phyloP scores from a whole-genome alignment of 2,888 invertebrate species.

The Drosophila anomalipes region DNA sequence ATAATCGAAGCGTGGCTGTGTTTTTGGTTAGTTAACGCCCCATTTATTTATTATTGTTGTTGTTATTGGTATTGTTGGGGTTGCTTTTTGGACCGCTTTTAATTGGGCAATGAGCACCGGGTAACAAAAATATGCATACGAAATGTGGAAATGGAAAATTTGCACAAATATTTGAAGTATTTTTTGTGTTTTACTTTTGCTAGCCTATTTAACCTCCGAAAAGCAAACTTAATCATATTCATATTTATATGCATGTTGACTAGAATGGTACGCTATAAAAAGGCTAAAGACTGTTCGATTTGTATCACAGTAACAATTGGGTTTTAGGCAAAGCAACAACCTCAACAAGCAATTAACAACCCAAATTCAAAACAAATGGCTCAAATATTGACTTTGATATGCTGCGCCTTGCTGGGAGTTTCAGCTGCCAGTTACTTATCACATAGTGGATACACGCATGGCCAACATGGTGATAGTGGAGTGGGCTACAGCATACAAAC shows the following conservation, averaged over 20 bases:
- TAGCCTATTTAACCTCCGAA: slow-evolving; percentile 72
- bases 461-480: slow-evolving; percentile 29
- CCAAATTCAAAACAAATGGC: slow-evolving; percentile 39
- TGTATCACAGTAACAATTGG: slow-evolving; percentile 59
- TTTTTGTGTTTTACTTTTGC: slow-evolving; percentile 56
- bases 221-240: slow-evolving; percentile 51
- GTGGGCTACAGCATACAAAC: slow-evolving; percentile 73
- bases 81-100: slow-evolving; percentile 50
- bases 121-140: slow-evolving; percentile 42
- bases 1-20: slow-evolving; percentile 48
- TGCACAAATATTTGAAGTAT: slow-evolving; percentile 68
- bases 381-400: slow-evolving; percentile 42
- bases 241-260: slow-evolving; percentile 22
- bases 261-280: slow-evolving; percentile 59
- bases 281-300: slow-evolving; percentile 21
- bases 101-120: slow-evolving; percentile 62
- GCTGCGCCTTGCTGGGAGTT: slow-evolving; percentile 59
- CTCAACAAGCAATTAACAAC: slow-evolving; percentile 8
- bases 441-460: slow-evolving; percentile 52
- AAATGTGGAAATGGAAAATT: slow-evolving; percentile 71
- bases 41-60: slow-evolving; percentile 49
- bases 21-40: slow-evolving; percentile 56
- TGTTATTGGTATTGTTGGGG: slow-evolving; percentile 3
- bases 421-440: slow-evolving; percentile 64
- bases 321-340: slow-evolving; percentile 48